Conservation (phyloP, 2,888 invertebrate species). For the Gymnocheta viridis region DNA sequence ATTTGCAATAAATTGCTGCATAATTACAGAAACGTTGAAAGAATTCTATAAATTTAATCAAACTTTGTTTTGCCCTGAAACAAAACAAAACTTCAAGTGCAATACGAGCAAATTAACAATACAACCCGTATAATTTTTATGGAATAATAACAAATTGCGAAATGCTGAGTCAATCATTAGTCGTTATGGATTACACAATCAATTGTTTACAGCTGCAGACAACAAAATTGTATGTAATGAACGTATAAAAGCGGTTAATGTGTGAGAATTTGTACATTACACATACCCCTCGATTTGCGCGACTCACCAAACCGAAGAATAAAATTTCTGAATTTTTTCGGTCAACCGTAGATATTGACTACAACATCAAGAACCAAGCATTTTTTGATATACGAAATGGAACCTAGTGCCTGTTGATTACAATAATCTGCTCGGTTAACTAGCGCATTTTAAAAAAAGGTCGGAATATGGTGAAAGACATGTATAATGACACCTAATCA, state of each 20-base stretch:
- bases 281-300: not conserved
- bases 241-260: not conserved
- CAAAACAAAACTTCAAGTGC: not conserved
- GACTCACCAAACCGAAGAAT: too few species aligned
- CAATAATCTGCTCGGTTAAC: too few species aligned
- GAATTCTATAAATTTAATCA: not conserved
- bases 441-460: too few species aligned
- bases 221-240: not conserved
- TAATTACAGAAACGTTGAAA: not conserved
- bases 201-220: not conserved
- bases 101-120: not conserved
- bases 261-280: not conserved
- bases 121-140: not conserved
- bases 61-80: not conserved
- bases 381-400: too few species aligned
- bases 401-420: too few species aligned
- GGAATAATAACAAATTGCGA: not conserved
- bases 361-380: too few species aligned
- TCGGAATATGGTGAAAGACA: too few species aligned
- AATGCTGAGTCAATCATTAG: constrained; percentile 7
- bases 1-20: not conserved
- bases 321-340: too few species aligned
- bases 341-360: too few species aligned
- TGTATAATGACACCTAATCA: too few species aligned
- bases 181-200: not conserved